phyloP scores from a whole-genome alignment of 2,797 vertebrate genomes.

The Takifugu rubripes region DNA sequence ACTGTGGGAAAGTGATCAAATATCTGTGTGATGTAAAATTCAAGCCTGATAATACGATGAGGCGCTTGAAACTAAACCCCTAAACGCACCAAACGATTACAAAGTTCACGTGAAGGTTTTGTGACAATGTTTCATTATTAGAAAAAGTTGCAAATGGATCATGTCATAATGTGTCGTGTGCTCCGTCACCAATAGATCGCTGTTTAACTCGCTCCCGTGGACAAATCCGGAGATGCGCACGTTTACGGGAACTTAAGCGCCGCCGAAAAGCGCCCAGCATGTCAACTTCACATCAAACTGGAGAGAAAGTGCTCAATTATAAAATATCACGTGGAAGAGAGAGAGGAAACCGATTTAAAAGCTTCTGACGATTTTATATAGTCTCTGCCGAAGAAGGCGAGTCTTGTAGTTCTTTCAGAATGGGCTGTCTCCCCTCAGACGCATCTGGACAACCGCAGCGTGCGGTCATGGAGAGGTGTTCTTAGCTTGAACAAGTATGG shows the following conservation, averaged over 20 bases:
- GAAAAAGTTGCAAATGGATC: not conserved
- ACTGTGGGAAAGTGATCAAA: slow-evolving; percentile 11
- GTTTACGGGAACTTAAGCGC: slow-evolving; percentile 33
- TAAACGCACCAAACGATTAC: not conserved
- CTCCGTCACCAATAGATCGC: not conserved
- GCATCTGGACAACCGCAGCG: slow-evolving; percentile 65
- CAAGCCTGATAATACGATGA: slow-evolving; percentile 2
- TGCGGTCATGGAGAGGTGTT: slow-evolving; percentile 70
- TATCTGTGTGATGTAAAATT: slow-evolving; percentile 3
- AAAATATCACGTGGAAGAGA: slow-evolving; percentile 81
- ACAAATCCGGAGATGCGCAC: slow-evolving; percentile 17
- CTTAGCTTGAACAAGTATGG: slow-evolving; percentile 67
- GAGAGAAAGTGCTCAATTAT: slow-evolving; percentile 70
- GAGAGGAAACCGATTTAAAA: slow-evolving; percentile 78
- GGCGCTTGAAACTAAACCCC: not conserved
- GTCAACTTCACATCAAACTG: slow-evolving; percentile 48
- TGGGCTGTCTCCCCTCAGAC: slow-evolving; percentile 72
- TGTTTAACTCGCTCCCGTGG: not conserved
- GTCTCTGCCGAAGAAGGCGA: slow-evolving; percentile 69
- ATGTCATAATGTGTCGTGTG: not conserved
- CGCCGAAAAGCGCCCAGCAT: slow-evolving; percentile 13
- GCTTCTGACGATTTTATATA: slow-evolving; percentile 65
- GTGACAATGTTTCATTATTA: not conserved
- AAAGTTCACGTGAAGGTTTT: not conserved
- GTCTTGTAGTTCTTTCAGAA: slow-evolving; percentile 69